Base-by-base conservation (phyloP, 2,113 vertebrate species). In the Macquaria australasica region DNA sequence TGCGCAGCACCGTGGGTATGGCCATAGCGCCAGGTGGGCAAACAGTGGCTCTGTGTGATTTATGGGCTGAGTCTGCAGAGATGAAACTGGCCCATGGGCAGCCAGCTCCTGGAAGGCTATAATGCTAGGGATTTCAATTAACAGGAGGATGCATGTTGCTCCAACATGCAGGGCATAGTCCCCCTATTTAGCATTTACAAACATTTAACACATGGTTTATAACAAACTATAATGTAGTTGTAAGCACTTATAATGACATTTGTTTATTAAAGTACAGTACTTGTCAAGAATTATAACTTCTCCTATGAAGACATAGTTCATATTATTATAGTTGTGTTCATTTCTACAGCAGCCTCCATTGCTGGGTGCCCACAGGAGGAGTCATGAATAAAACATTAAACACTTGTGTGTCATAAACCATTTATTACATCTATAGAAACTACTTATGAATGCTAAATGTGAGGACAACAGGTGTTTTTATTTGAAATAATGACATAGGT, bases 1-100 rank as follows among this genome's bases (percentile, higher is more conserved):
- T 20, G 25, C 43, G 58, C 41, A 53, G 45, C 23, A 62, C 73
- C 2, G 28, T 23, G 72, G 62, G 53, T 58, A 25, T 50, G 25
- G 78, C 51, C 23, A 7, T 5, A 25, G 48, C 2, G n/a, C 11
- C 5, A 41, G 64, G 41, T 6, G 43, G 28, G 63, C 50, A 70
- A 85, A 60, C 73, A 23, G 58, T 53, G 81, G 73, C 62, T 85
- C 37, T 31, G 48, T 73, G 60, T 86, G 77, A 87, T 87, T 82
- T 90, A 84, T 25, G 12, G 64, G 31, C 45, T 3, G 2, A 73
- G 43, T 18, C 1, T 41, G 74, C 58, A 34, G 48, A 79, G 18
- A 73, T 76, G 50, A 83, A 77, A 88, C 68, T 62, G 60, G 67
- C 45, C 43, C 45, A 11, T 76, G 58, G n/a, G 62, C 79, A 41